Conservation (phyloP, 2,113 vertebrate genomes). For the Cyprinus carpio region DNA sequence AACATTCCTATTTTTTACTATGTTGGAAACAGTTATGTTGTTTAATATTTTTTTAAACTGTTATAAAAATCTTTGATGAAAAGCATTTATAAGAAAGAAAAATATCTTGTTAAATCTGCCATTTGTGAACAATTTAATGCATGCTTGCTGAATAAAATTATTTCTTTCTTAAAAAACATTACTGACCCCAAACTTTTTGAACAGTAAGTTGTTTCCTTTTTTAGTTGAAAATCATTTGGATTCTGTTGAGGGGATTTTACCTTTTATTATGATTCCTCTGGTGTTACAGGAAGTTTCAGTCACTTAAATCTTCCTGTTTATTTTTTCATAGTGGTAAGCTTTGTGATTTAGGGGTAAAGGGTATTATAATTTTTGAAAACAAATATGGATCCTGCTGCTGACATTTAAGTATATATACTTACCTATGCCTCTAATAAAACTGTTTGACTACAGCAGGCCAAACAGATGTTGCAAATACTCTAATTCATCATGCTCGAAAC, state of each 20-base stretch:
- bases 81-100: background rate
- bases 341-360: background rate
- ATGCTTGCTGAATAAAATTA: background rate
- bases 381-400: background rate
- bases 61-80: no score
- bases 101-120: background rate
- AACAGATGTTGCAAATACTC: conserved; percentile 15
- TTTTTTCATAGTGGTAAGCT: background rate
- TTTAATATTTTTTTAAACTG: background rate
- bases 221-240: background rate
- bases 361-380: background rate
- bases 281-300: background rate
- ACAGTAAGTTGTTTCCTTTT: background rate
- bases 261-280: background rate
- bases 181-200: background rate
- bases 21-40: background rate
- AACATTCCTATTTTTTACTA: background rate
- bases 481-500: conserved; percentile 4
- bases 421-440: background rate
- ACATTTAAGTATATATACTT: background rate
- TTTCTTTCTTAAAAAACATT: background rate
- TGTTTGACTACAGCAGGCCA: background rate
- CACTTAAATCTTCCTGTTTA: background rate
- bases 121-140: background rate
- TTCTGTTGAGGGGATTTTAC: background rate